Percentiles rank a stretch among this genome's conserved stretches.
Evolutionary conservation across 1,140 invertebrate species (phyloP).

Genomic region (Hypothenemus hampei): DNA sequence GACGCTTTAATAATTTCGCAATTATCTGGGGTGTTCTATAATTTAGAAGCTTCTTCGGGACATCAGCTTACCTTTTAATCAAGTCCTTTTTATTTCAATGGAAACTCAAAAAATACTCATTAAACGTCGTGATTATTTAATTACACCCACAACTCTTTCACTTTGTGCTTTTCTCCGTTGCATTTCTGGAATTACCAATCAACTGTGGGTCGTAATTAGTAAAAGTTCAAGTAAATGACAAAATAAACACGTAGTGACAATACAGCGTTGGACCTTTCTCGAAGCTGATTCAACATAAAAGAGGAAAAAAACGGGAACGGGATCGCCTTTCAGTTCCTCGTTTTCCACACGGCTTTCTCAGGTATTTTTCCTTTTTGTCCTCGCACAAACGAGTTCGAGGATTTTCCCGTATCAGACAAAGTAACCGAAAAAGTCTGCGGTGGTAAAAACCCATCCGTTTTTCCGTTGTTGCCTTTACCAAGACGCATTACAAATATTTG

Average conservation of each 20-base stretch:
- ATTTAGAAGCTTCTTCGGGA: neutral
- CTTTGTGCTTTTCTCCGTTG: no score
- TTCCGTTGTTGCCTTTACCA: slow-evolving; percentile 16
- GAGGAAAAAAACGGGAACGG: slow-evolving; percentile 6
- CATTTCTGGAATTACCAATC: no score
- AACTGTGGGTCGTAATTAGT: neutral
- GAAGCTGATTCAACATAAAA: neutral
- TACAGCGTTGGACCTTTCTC: neutral
- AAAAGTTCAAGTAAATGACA: neutral
- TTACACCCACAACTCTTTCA: no score
- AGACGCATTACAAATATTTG: slow-evolving; percentile 17
- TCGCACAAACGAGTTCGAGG: slow-evolving; percentile 9
- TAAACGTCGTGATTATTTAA: neutral
- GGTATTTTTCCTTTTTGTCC: slow-evolving; percentile 3
- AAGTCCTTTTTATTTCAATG: neutral
- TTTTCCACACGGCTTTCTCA: slow-evolving; percentile 4
- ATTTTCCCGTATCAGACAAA: slow-evolving; percentile 13
- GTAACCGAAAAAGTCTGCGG: slow-evolving; percentile 13
- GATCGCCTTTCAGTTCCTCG: slow-evolving; percentile 7
- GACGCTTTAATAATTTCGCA: neutral
- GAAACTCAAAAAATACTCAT: neutral
- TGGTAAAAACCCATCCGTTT: slow-evolving; percentile 14
- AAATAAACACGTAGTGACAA: neutral
- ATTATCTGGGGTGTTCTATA: slow-evolving; percentile 4
- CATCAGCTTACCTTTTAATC: neutral